phyloP scores from a whole-genome alignment of 2,888 invertebrate species.

The Ypsolopha scabrella region DNA sequence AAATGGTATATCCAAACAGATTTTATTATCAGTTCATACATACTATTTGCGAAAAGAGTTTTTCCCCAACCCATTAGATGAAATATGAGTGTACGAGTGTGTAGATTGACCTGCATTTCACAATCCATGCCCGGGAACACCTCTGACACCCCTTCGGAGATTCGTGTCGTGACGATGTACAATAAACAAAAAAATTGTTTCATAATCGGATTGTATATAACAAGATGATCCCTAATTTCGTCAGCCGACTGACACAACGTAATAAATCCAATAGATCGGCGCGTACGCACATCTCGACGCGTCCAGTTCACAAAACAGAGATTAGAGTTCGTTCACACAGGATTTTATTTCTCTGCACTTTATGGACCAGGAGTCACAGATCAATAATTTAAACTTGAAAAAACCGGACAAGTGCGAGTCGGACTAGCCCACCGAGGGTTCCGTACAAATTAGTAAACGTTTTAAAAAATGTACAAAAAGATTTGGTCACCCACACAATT shows the following conservation, averaged over 20 bases:
- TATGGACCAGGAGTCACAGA: no score
- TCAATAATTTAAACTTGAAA: no score
- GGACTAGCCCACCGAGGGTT: no score
- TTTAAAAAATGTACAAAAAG: no score
- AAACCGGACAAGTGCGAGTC: no score
- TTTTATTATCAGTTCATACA: no score
- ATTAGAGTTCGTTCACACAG: conserved; percentile 71
- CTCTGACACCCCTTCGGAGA: neutral
- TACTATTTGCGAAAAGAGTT: no score
- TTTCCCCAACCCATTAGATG: no score
- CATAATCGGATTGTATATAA: neutral
- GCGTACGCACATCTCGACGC: neutral
- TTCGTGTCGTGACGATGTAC: neutral
- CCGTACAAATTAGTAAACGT: no score
- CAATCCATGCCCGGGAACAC: neutral
- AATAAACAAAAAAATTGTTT: neutral
- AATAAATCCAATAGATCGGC: neutral
- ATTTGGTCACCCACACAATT: no score
- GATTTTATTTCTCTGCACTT: conserved; percentile 64
- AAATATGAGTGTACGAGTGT: no score
- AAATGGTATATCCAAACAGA: no score
- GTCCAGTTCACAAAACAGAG: conserved; percentile 43
- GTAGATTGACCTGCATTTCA: neutral
- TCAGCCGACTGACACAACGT: neutral
- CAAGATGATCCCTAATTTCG: neutral